Evolutionary conservation across 2,797 vertebrate species (phyloP), one percentile per base, ranked within the genome.

Genomic region (Valencia hispanica): DNA sequence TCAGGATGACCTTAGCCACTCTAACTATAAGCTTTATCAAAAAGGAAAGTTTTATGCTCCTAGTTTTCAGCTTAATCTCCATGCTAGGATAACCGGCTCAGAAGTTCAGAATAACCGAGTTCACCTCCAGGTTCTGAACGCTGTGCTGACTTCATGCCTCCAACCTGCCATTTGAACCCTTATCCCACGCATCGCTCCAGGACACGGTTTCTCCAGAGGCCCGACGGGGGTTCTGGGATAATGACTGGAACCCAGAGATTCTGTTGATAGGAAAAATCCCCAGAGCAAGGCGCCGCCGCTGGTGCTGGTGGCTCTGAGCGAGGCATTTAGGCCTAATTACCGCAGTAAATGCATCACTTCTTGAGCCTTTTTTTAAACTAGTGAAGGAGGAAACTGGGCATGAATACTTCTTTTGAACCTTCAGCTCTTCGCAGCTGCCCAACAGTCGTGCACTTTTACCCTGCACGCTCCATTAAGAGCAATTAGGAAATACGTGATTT

Each of bases 101-200:
- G 41, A 36, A 39, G 36, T 66, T 66, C 22, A 41, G 36, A 39
- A 8, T 22, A 48, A 48, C 10, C 15, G 36, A 63, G 61, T 25
- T 39, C 27, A 30, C 45, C 68, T 22, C 61, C 63, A 14, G 77
- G 61, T 68, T 73, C 47, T 41, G 73, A 78, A 53, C 4, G n/a
- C 55, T 47, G 72, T 50, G 61, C 39, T 71, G 63, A 81, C 66
- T 72, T 57, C 72, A 72, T 91, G 93, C 87, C 83, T 81, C 78
- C 73, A 81, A 82, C 59, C 81, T 89, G 81, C n/a, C n/a, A n/a
- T n/a, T n/a, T n/a, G n/a, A n/a, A 92, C 89, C 88, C 91, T 88
- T 84, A 83, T 88, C 75, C 82, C 39, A 74, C 22, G 14, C 48
- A 3, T 5, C 9, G 80, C 90, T 86, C n/a, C 73, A 11, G 90